Conservation (phyloP, 2,888 invertebrate genomes). For the Phengaris arion region DNA sequence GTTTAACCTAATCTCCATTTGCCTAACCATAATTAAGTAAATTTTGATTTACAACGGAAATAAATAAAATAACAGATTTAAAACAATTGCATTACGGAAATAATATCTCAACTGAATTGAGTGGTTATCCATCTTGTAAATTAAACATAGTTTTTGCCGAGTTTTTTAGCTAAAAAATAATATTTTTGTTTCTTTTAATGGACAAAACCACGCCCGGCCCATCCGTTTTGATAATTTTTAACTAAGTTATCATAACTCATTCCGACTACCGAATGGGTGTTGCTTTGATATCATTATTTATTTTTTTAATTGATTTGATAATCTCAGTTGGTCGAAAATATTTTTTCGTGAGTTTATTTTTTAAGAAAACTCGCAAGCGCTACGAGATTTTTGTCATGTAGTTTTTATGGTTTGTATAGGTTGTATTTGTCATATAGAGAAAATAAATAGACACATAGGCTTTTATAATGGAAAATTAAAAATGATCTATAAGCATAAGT, state of each 20-base stretch:
- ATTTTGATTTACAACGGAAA: background rate
- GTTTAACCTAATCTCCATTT: background rate
- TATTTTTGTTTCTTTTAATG: conserved; percentile 40
- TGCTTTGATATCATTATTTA: conserved; percentile 60
- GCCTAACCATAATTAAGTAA: background rate
- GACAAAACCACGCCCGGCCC: conserved; percentile 38
- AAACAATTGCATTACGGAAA: conserved; percentile 35
- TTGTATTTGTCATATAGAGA: no score
- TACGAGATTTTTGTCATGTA: background rate
- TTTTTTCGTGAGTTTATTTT: background rate
- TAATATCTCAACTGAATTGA: conserved; percentile 36
- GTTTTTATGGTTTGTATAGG: background rate
- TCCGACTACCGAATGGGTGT: conserved; percentile 62
- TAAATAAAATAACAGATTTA: conserved; percentile 25
- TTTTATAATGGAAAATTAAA: no score
- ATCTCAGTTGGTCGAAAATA: background rate
- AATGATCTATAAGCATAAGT: no score
- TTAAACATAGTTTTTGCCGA: conserved; percentile 40
- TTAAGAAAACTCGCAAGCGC: background rate
- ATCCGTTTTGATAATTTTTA: conserved; percentile 39
- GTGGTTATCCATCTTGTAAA: conserved; percentile 30
- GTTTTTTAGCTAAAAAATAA: conserved; percentile 36
- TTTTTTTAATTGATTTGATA: conserved; percentile 44
- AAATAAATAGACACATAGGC: no score
- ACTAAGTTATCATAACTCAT: conserved; percentile 43